A percentile compares a stretch with the other conserved stretches of the same genome.
Evolutionary conservation across 2,888 invertebrate species (phyloP).

Genomic region (Torymus auratus): DNA sequence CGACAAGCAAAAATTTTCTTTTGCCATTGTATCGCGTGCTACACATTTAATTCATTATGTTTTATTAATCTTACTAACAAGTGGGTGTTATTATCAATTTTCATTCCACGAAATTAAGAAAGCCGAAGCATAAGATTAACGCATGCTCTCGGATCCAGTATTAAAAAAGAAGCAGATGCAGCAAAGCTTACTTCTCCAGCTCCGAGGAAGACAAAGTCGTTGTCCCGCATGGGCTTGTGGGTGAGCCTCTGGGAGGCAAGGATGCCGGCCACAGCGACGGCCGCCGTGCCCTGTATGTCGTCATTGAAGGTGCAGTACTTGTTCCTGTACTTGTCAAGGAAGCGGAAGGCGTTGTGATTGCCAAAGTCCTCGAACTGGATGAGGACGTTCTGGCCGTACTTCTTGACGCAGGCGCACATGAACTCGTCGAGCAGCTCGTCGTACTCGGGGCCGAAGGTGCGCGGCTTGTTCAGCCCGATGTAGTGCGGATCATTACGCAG

Average conservation of each 20-base stretch:
- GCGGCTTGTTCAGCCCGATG: constrained; percentile 92
- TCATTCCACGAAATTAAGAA: too few species aligned
- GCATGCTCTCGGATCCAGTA: too few species aligned
- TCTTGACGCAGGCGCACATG: constrained; percentile 93
- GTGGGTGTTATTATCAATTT: too few species aligned
- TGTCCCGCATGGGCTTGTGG: constrained; percentile 88
- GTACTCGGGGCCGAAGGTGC: constrained; percentile 91
- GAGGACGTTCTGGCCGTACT: constrained; percentile 91
- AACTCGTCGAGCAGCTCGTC: constrained; percentile 97
- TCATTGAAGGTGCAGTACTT: constrained; percentile 99
- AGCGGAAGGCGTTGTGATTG: constrained; percentile 96
- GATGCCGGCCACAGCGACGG: constrained; percentile 96
- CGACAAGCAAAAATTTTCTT: too few species aligned
- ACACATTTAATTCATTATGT: too few species aligned
- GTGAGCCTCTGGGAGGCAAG: constrained; percentile 88
- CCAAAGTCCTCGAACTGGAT: constrained; percentile 99
- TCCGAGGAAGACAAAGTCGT: constrained; percentile 93
- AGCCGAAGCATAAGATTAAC: too few species aligned
- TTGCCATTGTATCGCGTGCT: too few species aligned
- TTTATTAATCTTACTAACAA: too few species aligned
- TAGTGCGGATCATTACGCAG: constrained; percentile 95
- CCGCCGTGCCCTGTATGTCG: constrained; percentile 98
- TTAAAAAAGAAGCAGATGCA: not conserved
- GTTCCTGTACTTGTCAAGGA: constrained; percentile 92
- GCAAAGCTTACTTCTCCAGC: constrained; percentile 83